Percentiles rank a stretch among this genome's conserved stretches.
These are phyloP conservation scores for Portevinia maculata DNA, from an alignment of 2,888 invertebrate genomes.

Conservation along the genomic window DNA sequence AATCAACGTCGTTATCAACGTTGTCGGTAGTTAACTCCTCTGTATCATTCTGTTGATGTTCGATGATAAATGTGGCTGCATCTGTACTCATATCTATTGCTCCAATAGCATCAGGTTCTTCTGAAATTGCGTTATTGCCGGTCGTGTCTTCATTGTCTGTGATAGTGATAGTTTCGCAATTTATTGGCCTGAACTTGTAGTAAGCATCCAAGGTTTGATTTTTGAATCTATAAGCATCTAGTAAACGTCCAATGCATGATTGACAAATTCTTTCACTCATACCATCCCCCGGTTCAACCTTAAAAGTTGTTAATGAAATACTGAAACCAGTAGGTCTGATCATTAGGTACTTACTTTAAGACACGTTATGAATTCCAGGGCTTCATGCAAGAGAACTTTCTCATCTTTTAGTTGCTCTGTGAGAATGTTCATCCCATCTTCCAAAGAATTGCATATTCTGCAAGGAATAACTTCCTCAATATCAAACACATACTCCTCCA, in stretches of 20 bases:
- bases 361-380: conserved; percentile 52
- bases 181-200: neutral
- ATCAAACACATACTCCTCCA: conserved; percentile 14
- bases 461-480: conserved; percentile 24
- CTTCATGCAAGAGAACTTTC: conserved; percentile 41
- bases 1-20: neutral
- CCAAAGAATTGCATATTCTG: conserved; percentile 28
- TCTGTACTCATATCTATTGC: conserved; percentile 29
- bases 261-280: conserved; percentile 50
- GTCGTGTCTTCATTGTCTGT: neutral
- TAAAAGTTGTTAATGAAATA: neutral
- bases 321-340: neutral
- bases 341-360: conserved; percentile 20
- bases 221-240: conserved; percentile 67
- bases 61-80: conserved; percentile 36
- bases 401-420: conserved; percentile 21
- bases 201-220: conserved; percentile 52
- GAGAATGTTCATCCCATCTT: conserved; percentile 13
- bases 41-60: conserved; percentile 9
- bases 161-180: neutral
- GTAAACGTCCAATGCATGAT: conserved; percentile 50
- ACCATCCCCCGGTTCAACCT: conserved; percentile 64
- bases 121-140: neutral
- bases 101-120: conserved; percentile 1
- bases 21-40: neutral